Conservation (phyloP, 2,113 vertebrate genomes). For the Syngnathus typhle region DNA sequence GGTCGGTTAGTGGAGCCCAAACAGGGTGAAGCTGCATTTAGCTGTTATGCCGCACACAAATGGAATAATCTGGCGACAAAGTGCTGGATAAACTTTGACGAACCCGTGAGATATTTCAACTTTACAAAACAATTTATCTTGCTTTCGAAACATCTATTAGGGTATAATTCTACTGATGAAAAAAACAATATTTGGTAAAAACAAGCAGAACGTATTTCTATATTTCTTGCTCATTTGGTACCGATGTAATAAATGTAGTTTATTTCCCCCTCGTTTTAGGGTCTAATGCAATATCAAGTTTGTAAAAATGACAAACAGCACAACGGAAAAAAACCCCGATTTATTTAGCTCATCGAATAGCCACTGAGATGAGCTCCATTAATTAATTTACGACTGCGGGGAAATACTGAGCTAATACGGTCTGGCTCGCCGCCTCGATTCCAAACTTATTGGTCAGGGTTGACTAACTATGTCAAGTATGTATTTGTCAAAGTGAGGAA, state of each 20-base stretch:
- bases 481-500: constrained; percentile 2
- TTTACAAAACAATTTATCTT: background rate
- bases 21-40: too few relatives aligned
- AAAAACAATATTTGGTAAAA: background rate
- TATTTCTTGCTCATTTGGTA: background rate
- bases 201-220: background rate
- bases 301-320: background rate
- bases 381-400: background rate
- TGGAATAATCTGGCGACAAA: too few relatives aligned
- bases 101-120: background rate
- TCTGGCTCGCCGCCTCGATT: constrained; percentile 2
- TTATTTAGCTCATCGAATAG: background rate
- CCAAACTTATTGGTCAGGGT: constrained; percentile 8
- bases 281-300: background rate
- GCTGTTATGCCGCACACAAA: too few relatives aligned
- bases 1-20: too few relatives aligned
- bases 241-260: background rate
- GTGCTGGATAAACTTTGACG: background rate
- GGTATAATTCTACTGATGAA: background rate
- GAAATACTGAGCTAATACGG: constrained; percentile 7
- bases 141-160: background rate
- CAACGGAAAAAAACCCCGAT: background rate
- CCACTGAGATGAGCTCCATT: constrained; percentile 5
- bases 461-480: constrained; percentile 7
- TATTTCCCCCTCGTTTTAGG: background rate